These are phyloP conservation scores for Macrotus californicus DNA, from an alignment of 2,113 vertebrate species.

Conservation along the genomic window DNA sequence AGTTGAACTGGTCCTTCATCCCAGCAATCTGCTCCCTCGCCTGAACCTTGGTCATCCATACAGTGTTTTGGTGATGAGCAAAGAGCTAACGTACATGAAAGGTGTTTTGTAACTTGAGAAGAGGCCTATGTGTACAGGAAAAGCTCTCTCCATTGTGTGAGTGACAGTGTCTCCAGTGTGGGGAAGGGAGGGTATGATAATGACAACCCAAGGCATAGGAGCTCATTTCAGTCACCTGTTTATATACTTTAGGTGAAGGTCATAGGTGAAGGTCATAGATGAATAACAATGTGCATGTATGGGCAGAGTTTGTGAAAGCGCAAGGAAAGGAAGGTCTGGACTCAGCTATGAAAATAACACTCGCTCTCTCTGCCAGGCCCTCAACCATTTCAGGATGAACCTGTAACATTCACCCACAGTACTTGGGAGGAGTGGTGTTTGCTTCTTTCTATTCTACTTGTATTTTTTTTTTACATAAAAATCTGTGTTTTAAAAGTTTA, in stretches of 20 bases:
- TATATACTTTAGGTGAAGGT: background rate
- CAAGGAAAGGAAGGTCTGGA: background rate
- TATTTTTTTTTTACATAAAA: background rate
- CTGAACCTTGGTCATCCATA: background rate
- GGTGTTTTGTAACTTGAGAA: background rate
- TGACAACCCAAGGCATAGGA: background rate
- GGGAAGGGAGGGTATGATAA: background rate
- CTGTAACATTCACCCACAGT: background rate
- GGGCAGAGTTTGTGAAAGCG: background rate
- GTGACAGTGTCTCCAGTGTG: background rate
- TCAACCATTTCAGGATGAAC: background rate
- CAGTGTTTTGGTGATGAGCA: background rate
- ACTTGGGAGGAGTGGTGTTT: background rate
- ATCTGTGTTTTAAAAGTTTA: background rate
- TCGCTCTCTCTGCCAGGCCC: fast-evolving
- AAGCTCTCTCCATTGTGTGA: background rate
- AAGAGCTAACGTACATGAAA: background rate
- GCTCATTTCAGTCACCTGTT: constrained; percentile 8
- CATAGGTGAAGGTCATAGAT: background rate
- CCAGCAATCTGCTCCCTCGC: background rate
- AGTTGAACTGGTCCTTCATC: background rate
- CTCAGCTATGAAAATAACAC: background rate
- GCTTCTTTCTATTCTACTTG: background rate
- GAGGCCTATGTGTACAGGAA: background rate
- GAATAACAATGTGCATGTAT: background rate